Evolutionary conservation across 1,140 invertebrate genomes (phyloP).

Genomic region (Heliconius congener): DNA sequence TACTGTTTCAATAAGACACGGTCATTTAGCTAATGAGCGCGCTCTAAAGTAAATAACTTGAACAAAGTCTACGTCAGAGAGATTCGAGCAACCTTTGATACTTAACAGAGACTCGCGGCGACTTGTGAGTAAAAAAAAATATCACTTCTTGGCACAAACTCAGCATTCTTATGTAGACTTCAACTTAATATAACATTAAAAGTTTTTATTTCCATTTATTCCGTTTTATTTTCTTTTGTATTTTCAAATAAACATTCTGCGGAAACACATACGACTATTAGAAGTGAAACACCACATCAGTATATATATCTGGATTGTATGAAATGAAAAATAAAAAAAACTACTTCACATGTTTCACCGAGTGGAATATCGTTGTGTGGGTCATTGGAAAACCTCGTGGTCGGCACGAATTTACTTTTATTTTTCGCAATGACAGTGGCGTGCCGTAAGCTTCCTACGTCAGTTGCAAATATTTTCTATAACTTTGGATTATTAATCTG

Average conservation of each 20-base stretch:
- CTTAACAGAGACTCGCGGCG: conserved; percentile 44
- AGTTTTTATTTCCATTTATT: neutral
- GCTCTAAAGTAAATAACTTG: conserved; percentile 71
- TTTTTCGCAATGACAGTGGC: conserved; percentile 26
- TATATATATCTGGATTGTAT: conserved; percentile 9
- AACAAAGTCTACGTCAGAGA: conserved; percentile 66
- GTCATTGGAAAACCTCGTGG: conserved; percentile 30
- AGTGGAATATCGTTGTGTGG: conserved; percentile 25
- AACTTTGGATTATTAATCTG: conserved; percentile 25
- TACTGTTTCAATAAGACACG: conserved; percentile 66
- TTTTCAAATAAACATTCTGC: neutral
- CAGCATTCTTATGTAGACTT: conserved; percentile 27
- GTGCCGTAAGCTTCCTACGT: conserved; percentile 21
- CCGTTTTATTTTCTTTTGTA: neutral
- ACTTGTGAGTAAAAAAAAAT: conserved; percentile 55
- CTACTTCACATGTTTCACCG: conserved; percentile 14
- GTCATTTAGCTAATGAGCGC: conserved; percentile 74
- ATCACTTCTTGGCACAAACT: conserved; percentile 35
- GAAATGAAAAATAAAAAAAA: conserved; percentile 1
- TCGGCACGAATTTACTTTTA: conserved; percentile 21
- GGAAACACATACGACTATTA: neutral
- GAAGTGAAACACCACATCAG: neutral
- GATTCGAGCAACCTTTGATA: conserved; percentile 65
- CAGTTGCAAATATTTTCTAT: conserved; percentile 24
- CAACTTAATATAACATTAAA: conserved; percentile 19